A percentile compares a stretch with the other conserved stretches of the same genome.
Evolutionary conservation across 1,140 invertebrate species (phyloP).

Genomic region (Musca vetustissima): DNA sequence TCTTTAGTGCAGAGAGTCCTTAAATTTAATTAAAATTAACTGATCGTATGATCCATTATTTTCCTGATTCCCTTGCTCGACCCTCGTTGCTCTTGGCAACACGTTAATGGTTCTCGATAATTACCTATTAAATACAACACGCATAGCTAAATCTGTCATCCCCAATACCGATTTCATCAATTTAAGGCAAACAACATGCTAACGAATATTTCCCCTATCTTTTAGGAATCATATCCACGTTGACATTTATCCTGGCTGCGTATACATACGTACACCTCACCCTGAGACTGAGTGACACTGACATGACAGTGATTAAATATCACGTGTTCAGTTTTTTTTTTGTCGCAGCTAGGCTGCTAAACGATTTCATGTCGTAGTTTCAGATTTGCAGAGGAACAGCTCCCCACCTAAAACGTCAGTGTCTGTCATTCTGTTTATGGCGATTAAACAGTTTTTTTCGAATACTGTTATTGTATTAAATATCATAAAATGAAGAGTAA

Average conservation of each 20-base stretch:
- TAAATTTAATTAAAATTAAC: no score
- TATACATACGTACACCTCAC: neutral
- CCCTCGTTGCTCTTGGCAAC: neutral
- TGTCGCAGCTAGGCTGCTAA: no score
- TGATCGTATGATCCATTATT: no score
- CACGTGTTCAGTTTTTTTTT: conserved; percentile 7
- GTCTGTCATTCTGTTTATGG: neutral
- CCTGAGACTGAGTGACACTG: conserved; percentile 7
- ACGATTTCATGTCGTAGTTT: no score
- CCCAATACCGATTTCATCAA: conserved; percentile 18
- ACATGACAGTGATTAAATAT: conserved; percentile 24
- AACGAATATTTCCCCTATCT: no score
- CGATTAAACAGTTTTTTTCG: neutral
- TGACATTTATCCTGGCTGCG: no score
- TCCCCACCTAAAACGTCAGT: no score
- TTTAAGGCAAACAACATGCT: no score
- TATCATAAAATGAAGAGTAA: neutral
- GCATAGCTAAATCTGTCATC: conserved; percentile 1
- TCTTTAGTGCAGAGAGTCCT: no score
- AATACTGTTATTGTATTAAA: conserved; percentile 7
- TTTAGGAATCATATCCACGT: no score
- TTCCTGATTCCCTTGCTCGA: no score
- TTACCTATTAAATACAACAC: conserved; percentile 1
- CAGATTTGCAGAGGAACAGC: no score
- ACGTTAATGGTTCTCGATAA: conserved; percentile 1